phyloP scores from a whole-genome alignment of 2,113 vertebrate species.

The Tyrannus savana region DNA sequence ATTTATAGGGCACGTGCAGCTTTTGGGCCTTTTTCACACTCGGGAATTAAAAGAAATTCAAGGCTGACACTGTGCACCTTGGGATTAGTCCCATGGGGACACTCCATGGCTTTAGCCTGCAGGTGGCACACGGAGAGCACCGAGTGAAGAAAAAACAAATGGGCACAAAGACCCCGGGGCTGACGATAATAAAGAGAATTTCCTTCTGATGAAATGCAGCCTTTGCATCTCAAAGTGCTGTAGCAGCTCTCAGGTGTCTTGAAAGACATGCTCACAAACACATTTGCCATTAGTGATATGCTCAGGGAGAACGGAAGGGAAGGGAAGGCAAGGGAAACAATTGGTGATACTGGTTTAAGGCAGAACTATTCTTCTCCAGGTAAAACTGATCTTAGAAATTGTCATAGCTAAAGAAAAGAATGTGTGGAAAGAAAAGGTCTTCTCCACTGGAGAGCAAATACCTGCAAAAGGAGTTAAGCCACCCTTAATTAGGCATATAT shows the following conservation, averaged over 20 bases:
- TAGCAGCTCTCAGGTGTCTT: not conserved
- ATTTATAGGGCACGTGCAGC: not conserved
- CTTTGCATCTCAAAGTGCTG: not conserved
- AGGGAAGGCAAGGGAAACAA: not conserved
- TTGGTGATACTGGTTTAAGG: not conserved
- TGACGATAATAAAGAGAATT: not conserved
- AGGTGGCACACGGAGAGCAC: not conserved
- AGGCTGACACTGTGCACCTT: not conserved
- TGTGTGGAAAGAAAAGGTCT: not conserved
- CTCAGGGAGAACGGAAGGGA: no score
- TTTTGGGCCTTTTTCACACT: not conserved
- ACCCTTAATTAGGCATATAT: not conserved
- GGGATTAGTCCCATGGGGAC: not conserved
- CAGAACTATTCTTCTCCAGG: not conserved
- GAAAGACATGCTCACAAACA: not conserved
- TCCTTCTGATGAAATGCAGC: not conserved
- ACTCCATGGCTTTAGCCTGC: not conserved
- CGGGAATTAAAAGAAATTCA: not conserved
- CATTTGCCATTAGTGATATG: not conserved
- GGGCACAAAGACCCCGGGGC: not conserved
- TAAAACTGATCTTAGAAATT: not conserved
- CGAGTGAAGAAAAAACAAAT: fast-evolving
- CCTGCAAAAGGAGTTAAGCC: not conserved
- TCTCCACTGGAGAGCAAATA: not conserved
- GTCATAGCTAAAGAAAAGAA: not conserved